phyloP scores from a whole-genome alignment of 2,113 vertebrate species.

The Planiliza haematocheilus region DNA sequence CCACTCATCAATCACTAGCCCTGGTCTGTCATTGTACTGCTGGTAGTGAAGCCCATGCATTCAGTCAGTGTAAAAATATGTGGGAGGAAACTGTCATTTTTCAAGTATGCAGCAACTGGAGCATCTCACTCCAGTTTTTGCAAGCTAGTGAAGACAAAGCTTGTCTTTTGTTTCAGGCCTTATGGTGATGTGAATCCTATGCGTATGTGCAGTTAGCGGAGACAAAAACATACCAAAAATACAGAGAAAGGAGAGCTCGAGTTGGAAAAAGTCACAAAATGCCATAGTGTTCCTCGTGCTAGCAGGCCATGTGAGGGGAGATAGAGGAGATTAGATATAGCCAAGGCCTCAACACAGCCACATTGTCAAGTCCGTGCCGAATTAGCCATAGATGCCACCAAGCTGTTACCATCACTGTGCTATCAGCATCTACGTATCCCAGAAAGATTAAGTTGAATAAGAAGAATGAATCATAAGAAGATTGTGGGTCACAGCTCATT shows the following conservation, averaged over 20 bases:
- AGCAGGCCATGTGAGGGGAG: slow-evolving; percentile 8
- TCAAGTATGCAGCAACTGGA: slow-evolving; percentile 72
- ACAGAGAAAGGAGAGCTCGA: slow-evolving; percentile 1
- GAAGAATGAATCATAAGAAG: slow-evolving; percentile 17
- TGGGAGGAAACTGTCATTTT: slow-evolving; percentile 67
- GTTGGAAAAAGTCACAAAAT: slow-evolving; percentile 19
- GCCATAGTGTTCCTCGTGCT: slow-evolving; percentile 19
- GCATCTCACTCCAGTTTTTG: slow-evolving; percentile 63
- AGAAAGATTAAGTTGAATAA: no score
- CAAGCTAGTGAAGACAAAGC: slow-evolving; percentile 62
- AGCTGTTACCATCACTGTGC: slow-evolving; percentile 61
- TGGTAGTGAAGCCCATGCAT: slow-evolving; percentile 20
- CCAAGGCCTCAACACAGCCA: slow-evolving; percentile 40
- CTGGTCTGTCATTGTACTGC: not conserved
- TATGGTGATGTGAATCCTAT: slow-evolving; percentile 34
- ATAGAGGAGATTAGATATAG: slow-evolving; percentile 41
- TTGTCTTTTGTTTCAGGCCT: slow-evolving; percentile 55
- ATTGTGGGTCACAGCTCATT: slow-evolving; percentile 60
- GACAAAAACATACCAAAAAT: slow-evolving; percentile 16
- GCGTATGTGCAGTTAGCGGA: not conserved
- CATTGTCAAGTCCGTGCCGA: slow-evolving; percentile 45
- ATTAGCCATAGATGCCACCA: slow-evolving; percentile 67
- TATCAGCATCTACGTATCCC: slow-evolving; percentile 59
- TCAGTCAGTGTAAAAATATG: slow-evolving; percentile 49
- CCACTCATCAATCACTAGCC: slow-evolving; percentile 31